These are phyloP conservation scores for Catocala sponsa DNA, from an alignment of 2,888 invertebrate species.

Conservation along the genomic window DNA sequence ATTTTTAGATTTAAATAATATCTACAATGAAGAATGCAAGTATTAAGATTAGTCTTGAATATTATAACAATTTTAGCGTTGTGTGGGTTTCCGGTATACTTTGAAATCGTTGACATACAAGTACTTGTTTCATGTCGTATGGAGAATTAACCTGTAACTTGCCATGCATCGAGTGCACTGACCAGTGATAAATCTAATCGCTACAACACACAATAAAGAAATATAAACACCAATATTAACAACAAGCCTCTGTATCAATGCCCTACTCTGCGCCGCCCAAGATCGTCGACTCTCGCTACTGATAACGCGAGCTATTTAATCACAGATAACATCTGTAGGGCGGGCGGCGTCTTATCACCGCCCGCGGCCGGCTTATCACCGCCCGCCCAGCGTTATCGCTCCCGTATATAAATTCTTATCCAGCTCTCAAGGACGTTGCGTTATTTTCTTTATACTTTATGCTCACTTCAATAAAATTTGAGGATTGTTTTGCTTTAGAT, in stretches of 20 bases:
- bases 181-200: too few relatives aligned
- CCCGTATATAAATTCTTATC: conserved; percentile 77
- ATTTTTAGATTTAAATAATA: too few relatives aligned
- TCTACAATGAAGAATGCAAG: too few relatives aligned
- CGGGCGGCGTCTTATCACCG: conserved; percentile 77
- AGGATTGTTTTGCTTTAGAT: conserved; percentile 43
- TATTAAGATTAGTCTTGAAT: too few relatives aligned
- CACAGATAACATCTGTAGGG: conserved; percentile 80
- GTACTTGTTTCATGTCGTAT: too few relatives aligned
- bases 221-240: background rate
- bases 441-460: conserved; percentile 49
- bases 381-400: conserved; percentile 70
- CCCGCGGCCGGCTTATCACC: conserved; percentile 71
- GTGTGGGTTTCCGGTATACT: too few relatives aligned
- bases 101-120: too few relatives aligned
- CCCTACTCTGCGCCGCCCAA: conserved; percentile 64
- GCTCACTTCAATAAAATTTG: conserved; percentile 46
- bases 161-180: too few relatives aligned
- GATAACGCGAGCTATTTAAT: conserved; percentile 83
- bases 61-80: too few relatives aligned
- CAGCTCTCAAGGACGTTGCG: conserved; percentile 62
- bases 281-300: conserved; percentile 68
- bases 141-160: too few relatives aligned
- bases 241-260: conserved; percentile 32
- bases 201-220: too few relatives aligned